Evolutionary conservation across 2,797 vertebrate species (phyloP).

Genomic region (Spheniscus humboldti): DNA sequence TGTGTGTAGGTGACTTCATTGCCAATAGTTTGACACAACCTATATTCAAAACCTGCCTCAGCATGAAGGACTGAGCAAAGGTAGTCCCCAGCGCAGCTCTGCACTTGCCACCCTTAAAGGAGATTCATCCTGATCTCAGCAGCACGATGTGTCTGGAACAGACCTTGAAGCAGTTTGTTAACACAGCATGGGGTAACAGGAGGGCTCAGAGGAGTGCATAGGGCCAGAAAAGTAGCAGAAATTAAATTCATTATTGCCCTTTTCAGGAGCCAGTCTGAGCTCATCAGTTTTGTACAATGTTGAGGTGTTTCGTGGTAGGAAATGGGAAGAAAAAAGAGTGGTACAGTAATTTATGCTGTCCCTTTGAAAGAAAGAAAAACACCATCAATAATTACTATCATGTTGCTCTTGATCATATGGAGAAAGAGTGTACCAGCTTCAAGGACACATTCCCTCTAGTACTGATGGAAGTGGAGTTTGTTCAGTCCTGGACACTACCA

Average conservation of each 20-base stretch:
- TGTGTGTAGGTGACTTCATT: fast-evolving
- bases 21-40: background rate
- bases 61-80: background rate
- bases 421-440: background rate
- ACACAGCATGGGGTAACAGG: background rate
- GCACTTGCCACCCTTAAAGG: background rate
- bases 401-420: background rate
- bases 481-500: background rate
- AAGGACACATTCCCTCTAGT: background rate
- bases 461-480: background rate
- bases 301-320: background rate
- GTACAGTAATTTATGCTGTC: background rate
- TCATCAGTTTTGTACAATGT: background rate
- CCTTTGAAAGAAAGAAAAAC: background rate
- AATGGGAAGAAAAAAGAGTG: background rate
- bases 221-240: background rate
- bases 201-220: background rate
- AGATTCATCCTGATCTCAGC: background rate
- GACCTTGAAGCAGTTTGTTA: background rate
- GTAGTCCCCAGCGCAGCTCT: background rate
- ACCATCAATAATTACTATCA: background rate
- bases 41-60: background rate
- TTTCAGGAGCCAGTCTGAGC: background rate
- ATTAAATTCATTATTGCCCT: background rate
- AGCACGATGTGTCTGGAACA: background rate